Base-by-base conservation (phyloP, 2,113 vertebrate genomes). In the Psephotus haematonotus region DNA sequence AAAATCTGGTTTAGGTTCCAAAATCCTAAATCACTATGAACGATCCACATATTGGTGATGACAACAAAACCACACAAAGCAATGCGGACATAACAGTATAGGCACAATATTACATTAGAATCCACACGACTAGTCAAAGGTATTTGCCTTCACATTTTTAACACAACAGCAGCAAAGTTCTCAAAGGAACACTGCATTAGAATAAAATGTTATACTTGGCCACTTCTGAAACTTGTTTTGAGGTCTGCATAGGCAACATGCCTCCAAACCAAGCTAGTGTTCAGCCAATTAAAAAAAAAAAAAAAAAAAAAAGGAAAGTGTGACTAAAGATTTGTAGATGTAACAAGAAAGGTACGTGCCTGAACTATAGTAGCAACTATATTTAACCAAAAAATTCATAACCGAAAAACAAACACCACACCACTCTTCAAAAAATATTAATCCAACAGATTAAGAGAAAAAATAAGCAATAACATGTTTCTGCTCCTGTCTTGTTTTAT, bases 171-270 rank as follows among this genome's bases (percentile, higher is more conserved):
- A 94, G 92, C 94, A 92, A 95, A 94, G 68, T 90, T 95, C 79
- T 94, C 82, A 94, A 92, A 93, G 2, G 24, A 86, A 88, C 69
- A 85, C 72, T 91, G 57, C 69, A 94, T 82, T 90, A 94, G 57
- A 96, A 96, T 93, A 95, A 92, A 93, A 92, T 96, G 94, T 97
- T 97, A 65, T 78, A 71, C 39, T 97, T 97, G 95, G 95, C 84
- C 76, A 87, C 33, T 84, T 94, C 53, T 62, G 52, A 90, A 91
- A 85, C 74, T 95, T 95, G 82, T 94, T 97, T 96, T 95, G 64
- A 93, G 80, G 83, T 62, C 60, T 92, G n/a, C 63, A 84, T 47
- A 92, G 85, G 78, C 69, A 94, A 74, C 43, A 86, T 39, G 44
- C 39, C 39, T 97, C 95, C 93, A 95, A 94, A 89, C 76, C 68